These are phyloP conservation scores for Lycocerus yunnanus DNA, from an alignment of 2,888 invertebrate species.

Conservation along the genomic window DNA sequence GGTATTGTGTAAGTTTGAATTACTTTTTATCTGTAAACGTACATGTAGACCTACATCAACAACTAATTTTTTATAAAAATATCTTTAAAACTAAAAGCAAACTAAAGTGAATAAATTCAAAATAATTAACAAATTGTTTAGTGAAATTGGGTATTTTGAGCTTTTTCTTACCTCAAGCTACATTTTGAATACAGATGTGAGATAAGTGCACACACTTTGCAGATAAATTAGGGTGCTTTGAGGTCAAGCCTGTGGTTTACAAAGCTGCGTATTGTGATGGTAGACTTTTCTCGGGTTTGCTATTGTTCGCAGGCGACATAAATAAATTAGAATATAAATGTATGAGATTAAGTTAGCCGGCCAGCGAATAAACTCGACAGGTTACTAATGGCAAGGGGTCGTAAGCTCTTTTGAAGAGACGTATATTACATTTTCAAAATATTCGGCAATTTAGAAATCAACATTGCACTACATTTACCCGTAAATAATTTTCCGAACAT, in stretches of 20 bases:
- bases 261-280: slow-evolving; percentile 38
- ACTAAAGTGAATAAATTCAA: neutral
- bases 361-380: slow-evolving; percentile 39
- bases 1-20: slow-evolving; percentile 13
- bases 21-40: slow-evolving; percentile 9
- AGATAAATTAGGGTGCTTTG: slow-evolving; percentile 30
- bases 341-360: slow-evolving; percentile 40
- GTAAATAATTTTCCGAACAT: neutral
- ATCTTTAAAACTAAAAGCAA: neutral
- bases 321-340: slow-evolving; percentile 47
- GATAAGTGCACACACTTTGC: slow-evolving; percentile 18
- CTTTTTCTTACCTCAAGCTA: neutral
- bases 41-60: neutral
- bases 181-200: slow-evolving; percentile 5
- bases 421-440: slow-evolving; percentile 24
- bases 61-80: neutral
- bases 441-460: neutral
- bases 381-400: slow-evolving; percentile 40
- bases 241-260: slow-evolving; percentile 33
- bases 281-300: slow-evolving; percentile 35
- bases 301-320: slow-evolving; percentile 41
- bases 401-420: slow-evolving; percentile 31
- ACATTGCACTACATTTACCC: neutral
- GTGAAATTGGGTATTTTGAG: neutral
- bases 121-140: neutral